Conservation (phyloP, 2,113 vertebrate species). For the Mugil cephalus region DNA sequence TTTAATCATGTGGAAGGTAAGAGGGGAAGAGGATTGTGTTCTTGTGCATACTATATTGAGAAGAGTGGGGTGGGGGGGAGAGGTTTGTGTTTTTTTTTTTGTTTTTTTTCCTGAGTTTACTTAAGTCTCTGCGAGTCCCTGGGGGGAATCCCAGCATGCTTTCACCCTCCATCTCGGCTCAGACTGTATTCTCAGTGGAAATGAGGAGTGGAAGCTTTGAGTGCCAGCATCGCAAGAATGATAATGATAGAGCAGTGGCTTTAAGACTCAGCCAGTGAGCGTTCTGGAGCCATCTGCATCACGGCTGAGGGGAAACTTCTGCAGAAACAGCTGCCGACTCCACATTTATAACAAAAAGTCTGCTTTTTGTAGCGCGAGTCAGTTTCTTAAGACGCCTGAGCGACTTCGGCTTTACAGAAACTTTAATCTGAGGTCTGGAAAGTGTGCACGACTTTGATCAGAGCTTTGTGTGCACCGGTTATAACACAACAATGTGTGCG, state of each 20-base stretch:
- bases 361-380: not conserved
- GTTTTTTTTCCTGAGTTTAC: constrained; percentile 56
- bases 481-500: not conserved
- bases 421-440: not conserved
- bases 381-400: not conserved
- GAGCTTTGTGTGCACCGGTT: too few species aligned
- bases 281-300: constrained; percentile 45
- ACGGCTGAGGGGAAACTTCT: constrained; percentile 38
- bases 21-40: constrained; percentile 13
- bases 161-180: constrained; percentile 28
- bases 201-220: constrained; percentile 41
- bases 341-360: not conserved
- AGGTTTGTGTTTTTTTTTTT: constrained; percentile 34
- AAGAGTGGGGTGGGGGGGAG: constrained; percentile 13
- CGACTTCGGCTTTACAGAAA: constrained; percentile 12
- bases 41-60: not conserved
- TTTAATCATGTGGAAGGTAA: constrained; percentile 85
- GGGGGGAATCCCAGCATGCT: constrained; percentile 54
- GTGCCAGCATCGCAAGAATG: constrained; percentile 69
- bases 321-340: constrained; percentile 27
- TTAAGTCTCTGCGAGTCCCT: constrained; percentile 25
- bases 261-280: constrained; percentile 46
- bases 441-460: not conserved
- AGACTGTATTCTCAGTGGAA: constrained; percentile 44
- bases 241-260: constrained; percentile 76